Base-by-base conservation (phyloP, 2,113 vertebrate species). In the Blennius ocellaris region DNA sequence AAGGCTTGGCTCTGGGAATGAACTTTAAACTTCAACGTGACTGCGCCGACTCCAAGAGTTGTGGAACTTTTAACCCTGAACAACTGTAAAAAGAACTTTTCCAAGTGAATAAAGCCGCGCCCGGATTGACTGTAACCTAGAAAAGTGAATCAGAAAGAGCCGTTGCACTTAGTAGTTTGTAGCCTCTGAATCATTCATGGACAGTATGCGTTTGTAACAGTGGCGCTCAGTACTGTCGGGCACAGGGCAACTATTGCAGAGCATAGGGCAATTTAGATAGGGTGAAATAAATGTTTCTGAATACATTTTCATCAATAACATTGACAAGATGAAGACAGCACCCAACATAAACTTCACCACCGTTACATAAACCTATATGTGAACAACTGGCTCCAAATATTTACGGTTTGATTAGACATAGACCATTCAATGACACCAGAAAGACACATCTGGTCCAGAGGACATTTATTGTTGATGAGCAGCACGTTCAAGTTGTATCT, bases 141-240 rank as follows among this genome's bases (percentile, higher is more conserved):
- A 69, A 82, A 83, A 84, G 67, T 65, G 39, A 74, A 41, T 52
- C 51, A 65, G 66, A 82, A 74, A 88, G 76, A 69, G 69, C 79
- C 74, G 70, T 55, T 86, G 81, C 85, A 89, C 87, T 91, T 85
- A 76, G 58, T 71, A 75, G 73, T 84, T 82, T 80, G 64, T 41
- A 56, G 71, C 39, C 12, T 49, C 61, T 92, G 82, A 92, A 91
- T 88, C 57, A 84, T 91, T 90, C 61, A 91, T 89, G 86, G 85
- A 73, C 70, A 77, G 66, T 74, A 47, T 14, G 53, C 68, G 57
- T 65, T 53, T 59, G 69, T 56, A 48, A 77, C 83, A 62, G 15
- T 40, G 40, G 17, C 63, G 37, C 43, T 16, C 54, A 55, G 63
- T 43, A 11, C 30, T 37, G 38, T 15, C 59, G 37, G 37, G 56